Evolutionary conservation across 1,140 invertebrate species (phyloP), one percentile per base, ranked within the genome.

Genomic region (Cepaea nemoralis): DNA sequence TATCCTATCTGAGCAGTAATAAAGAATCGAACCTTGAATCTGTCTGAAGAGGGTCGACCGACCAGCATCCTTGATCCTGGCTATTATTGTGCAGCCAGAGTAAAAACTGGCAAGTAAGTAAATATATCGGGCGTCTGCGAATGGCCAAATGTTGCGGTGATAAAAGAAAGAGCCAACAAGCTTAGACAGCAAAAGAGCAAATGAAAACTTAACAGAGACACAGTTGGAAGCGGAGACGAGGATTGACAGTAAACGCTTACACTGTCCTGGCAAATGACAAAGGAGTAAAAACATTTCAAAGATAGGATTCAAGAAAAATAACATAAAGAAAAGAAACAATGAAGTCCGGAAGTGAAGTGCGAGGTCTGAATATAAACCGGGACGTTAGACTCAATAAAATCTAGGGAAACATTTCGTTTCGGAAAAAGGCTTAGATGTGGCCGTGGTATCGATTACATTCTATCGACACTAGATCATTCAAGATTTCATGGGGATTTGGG

Each of bases 341-440:
- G 71, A 74, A 27, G 14, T n/a, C 42, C 71, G 71, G 71, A 74
- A 74, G 42, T 45, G 1, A 35, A 42, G 27, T 33, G 27, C 71
- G 71, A 74, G 71, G 24, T 42, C 31, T 39, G 71, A 74, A 74
- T 74, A 74, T 48, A 74, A 48, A 74, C n/a, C 33, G 71, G 71
- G 27, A 40, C 40, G 71, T 74, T 74, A 74, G 71, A 48, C 22
- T 39, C 71, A 42, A 74, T 74, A 74, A 74, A 74, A 48, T 45
- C 37, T 24, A 27, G 40, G 40, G 27, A 48, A 74, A 74, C 71
- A 33, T 48, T 74, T 33, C 71, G 39, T 74, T 33, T 22, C 40
- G 39, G 71, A 45, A 33, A 24, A 48, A 48, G 71, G 71, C 40
- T 48, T 42, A 74, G 71, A 74, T 74, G n/a, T 39, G 40, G 27